Conservation (phyloP, 2,113 vertebrate genomes). For the Xiphophorus maculatus region DNA sequence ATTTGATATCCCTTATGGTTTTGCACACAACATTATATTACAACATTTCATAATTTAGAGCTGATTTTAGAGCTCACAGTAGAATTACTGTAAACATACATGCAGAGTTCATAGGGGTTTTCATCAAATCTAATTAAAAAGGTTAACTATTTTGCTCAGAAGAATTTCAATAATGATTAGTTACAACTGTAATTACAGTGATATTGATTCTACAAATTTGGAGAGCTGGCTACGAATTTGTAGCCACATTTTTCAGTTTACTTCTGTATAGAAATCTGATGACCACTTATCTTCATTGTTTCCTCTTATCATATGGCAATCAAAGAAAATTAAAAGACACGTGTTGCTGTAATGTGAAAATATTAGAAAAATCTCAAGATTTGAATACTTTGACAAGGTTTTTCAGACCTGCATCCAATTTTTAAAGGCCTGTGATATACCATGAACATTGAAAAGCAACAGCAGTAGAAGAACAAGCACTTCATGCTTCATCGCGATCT, state of each 20-base stretch:
- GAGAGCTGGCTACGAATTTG: neutral
- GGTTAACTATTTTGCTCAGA: no score
- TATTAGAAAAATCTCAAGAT: neutral
- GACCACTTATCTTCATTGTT: neutral
- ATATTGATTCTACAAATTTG: no score
- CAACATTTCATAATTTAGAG: no score
- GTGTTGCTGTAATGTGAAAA: neutral
- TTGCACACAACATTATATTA: no score
- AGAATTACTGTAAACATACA: no score
- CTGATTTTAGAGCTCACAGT: no score
- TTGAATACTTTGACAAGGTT: neutral
- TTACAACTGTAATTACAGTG: no score
- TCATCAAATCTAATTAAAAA: no score
- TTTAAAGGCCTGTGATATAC: neutral
- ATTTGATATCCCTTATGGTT: no score
- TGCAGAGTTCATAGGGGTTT: no score
- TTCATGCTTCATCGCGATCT: conserved; percentile 26
- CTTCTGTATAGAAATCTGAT: neutral
- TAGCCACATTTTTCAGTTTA: neutral
- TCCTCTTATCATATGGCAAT: neutral
- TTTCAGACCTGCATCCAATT: conserved; percentile 2
- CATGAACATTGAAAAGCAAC: conserved; percentile 29
- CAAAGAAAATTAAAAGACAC: neutral
- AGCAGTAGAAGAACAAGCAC: conserved; percentile 1
- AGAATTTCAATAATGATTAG: no score